Conservation (phyloP, 2,888 invertebrate species). For the Diplazon laetatorius region DNA sequence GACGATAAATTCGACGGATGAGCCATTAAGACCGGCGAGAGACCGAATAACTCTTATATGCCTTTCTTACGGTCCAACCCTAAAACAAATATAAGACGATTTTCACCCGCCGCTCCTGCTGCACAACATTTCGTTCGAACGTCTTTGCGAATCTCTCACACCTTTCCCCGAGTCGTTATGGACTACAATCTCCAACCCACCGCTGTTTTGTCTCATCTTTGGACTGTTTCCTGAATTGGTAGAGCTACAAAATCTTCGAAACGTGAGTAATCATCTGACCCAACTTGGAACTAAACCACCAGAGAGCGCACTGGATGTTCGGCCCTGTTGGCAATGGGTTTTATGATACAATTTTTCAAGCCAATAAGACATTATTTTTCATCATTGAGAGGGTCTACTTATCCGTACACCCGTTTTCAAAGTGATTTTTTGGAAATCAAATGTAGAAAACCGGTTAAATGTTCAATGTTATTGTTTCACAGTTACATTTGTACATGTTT, state of each 20-base stretch:
- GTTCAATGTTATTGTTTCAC: no score
- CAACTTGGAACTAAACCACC: no score
- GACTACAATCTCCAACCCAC: constrained; percentile 37
- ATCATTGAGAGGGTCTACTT: no score
- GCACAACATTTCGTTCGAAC: constrained; percentile 29
- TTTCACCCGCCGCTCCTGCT: constrained; percentile 45
- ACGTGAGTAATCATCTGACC: no score
- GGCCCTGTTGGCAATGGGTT: no score
- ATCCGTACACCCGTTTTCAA: no score
- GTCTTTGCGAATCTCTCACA: constrained; percentile 8
- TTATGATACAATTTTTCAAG: no score
- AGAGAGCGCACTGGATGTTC: no score
- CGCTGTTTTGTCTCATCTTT: constrained; percentile 25
- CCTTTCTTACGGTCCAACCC: constrained; percentile 51
- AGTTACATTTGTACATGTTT: no score
- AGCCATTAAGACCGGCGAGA: constrained; percentile 71
- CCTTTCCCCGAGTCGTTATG: constrained; percentile 42
- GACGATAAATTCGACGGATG: constrained; percentile 75
- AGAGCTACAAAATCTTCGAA: constrained; percentile 67
- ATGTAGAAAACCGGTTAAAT: no score
- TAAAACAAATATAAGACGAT: constrained; percentile 70
- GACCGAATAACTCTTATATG: constrained; percentile 45
- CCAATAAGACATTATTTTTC: no score
- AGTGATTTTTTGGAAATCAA: no score
- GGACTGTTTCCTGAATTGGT: constrained; percentile 73